Evolutionary conservation across 2,888 invertebrate species (phyloP).

Genomic region (Timandra comae): DNA sequence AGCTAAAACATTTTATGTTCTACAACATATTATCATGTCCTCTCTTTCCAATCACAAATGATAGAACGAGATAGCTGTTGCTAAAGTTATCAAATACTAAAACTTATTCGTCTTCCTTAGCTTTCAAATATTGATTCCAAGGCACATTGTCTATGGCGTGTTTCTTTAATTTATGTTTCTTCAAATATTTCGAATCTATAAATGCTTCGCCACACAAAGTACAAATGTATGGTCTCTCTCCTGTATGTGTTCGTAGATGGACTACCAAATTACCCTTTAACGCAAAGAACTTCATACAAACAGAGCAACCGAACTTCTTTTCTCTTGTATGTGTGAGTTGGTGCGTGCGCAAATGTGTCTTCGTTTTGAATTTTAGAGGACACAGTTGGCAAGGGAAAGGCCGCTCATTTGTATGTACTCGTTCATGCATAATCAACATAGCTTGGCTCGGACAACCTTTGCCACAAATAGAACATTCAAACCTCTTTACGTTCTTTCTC

Average conservation of each 20-base stretch:
- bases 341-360: conserved; percentile 68
- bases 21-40: too few relatives aligned
- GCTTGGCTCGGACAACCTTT: conserved; percentile 69
- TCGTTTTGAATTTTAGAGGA: conserved; percentile 64
- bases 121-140: conserved; percentile 54
- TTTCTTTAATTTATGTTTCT: conserved; percentile 68
- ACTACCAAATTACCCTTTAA: conserved; percentile 70
- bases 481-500: conserved; percentile 46
- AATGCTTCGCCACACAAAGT: conserved; percentile 64
- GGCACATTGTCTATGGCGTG: conserved; percentile 61
- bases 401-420: conserved; percentile 69
- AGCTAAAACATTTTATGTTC: too few relatives aligned
- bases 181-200: conserved; percentile 72
- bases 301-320: conserved; percentile 71
- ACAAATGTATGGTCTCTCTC: conserved; percentile 69
- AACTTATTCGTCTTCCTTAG: conserved; percentile 9
- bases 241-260: conserved; percentile 70
- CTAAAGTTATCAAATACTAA: too few relatives aligned
- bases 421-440: conserved; percentile 69
- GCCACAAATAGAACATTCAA: conserved; percentile 60
- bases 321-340: conserved; percentile 71
- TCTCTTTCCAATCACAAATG: too few relatives aligned
- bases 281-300: conserved; percentile 73
- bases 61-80: too few relatives aligned
- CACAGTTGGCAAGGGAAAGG: conserved; percentile 66